Percentiles rank a stretch among this genome's conserved stretches.
These are phyloP conservation scores for Pygathrix nemaeus DNA, from an alignment of 2,113 vertebrate genomes.

Conservation along the genomic window DNA sequence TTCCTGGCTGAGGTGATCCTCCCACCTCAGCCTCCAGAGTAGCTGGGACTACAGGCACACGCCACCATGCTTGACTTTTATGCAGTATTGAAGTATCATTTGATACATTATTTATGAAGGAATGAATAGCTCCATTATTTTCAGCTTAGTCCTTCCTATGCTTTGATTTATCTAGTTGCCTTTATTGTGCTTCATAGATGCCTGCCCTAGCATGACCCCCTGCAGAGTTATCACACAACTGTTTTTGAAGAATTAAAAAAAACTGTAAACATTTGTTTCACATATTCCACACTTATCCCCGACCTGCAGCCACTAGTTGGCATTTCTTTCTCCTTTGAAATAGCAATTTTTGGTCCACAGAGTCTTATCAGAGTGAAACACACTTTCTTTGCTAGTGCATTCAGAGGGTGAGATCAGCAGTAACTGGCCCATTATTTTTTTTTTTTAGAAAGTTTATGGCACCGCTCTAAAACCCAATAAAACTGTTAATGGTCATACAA, in stretches of 20 bases:
- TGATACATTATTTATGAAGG: background rate
- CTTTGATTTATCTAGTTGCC: background rate
- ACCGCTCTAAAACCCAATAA: background rate
- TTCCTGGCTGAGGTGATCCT: background rate
- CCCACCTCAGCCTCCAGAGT: background rate
- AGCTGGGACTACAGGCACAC: background rate
- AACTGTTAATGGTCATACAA: background rate
- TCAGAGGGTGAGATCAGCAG: conserved; percentile 1
- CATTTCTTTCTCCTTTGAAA: conserved; percentile 59
- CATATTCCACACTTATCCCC: background rate
- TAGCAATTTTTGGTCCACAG: conserved; percentile 33
- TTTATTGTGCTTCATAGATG: background rate
- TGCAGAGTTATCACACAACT: background rate
- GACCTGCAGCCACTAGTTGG: background rate
- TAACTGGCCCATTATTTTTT: background rate
- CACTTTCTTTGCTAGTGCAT: conserved; percentile 14
- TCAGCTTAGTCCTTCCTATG: background rate
- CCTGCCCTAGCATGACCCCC: background rate
- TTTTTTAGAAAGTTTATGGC: conserved; percentile 10
- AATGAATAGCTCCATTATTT: background rate
- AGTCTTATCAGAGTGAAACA: conserved; percentile 57
- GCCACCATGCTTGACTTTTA: background rate
- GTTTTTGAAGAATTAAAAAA: conserved; percentile 44
- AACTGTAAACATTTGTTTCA: background rate
- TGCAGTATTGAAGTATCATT: background rate